phyloP scores from a whole-genome alignment of 2,888 invertebrate genomes.

The Silvanus unidentatus region DNA sequence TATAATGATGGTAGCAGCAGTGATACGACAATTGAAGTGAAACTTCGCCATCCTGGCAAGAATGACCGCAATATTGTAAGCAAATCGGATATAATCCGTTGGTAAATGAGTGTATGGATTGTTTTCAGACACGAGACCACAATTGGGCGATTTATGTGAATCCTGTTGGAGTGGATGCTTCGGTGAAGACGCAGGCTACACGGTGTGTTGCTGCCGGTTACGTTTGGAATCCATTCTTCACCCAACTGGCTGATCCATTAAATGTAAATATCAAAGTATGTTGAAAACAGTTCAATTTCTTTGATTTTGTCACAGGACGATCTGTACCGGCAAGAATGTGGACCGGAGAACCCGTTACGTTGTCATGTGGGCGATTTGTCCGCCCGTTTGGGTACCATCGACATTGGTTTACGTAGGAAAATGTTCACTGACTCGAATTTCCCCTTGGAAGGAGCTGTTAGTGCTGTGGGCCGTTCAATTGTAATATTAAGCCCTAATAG shows the following conservation, averaged over 20 bases:
- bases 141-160: slow-evolving; percentile 90
- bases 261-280: slow-evolving; percentile 56
- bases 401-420: slow-evolving; percentile 69
- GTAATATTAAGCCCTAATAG: slow-evolving; percentile 74
- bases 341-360: slow-evolving; percentile 77
- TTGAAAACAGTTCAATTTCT: not conserved
- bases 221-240: slow-evolving; percentile 86
- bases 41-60: slow-evolving; percentile 79
- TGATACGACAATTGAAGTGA: slow-evolving; percentile 86
- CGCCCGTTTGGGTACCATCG: slow-evolving; percentile 75
- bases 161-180: slow-evolving; percentile 85
- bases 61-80: slow-evolving; percentile 74
- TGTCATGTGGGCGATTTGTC: slow-evolving; percentile 91
- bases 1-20: slow-evolving; percentile 80
- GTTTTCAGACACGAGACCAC: slow-evolving; percentile 71
- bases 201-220: slow-evolving; percentile 89
- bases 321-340: slow-evolving; percentile 81
- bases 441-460: slow-evolving; percentile 71
- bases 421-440: slow-evolving; percentile 83
- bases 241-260: slow-evolving; percentile 82
- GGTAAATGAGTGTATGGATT: slow-evolving; percentile 7
- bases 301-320: slow-evolving; percentile 56
- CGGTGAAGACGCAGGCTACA: slow-evolving; percentile 70
- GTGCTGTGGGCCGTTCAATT: slow-evolving; percentile 78
- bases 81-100: not conserved